Evolutionary conservation across 2,888 invertebrate species (phyloP), one percentile per base, ranked within the genome.

Genomic region (Eilema caniola): DNA sequence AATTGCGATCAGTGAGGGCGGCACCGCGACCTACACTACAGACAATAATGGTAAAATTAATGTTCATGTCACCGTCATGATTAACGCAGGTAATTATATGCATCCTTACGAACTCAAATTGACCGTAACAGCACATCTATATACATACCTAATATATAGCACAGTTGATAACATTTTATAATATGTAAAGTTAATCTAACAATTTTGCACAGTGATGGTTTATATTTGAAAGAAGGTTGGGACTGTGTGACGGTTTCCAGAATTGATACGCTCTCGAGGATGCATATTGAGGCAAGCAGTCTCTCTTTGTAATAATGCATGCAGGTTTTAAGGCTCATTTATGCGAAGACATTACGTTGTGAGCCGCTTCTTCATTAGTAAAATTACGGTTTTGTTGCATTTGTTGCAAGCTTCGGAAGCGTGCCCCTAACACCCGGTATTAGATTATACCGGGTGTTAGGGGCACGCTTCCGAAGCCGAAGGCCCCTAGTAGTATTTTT

Each of bases 31-130:
- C 74, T 97, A 97, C 94, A 96, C 96, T 82, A 96, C 97, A 81
- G 97, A 97, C 92, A 95, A 97, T 95, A 98, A 98, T 96, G 98
- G 98, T 91, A 98, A 98, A 96, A 98, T 97, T 95, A 98, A 97
- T 96, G 98, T 97, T 92, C 97, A 97, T 96, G 98, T 98, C 91
- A 97, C 98, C 90, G 98, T 98, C 93, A 97, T 98, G 95, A 98
- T 98, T 89, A 97, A 97, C 90, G 97, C 97, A 85, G 96, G 96
- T 91, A 94, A 95, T 93, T 95, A 95, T 94, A 93, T 95, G 94
- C 95, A 94, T 95, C 95, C 94, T 92, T 94, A 92, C 89, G 91
- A 90, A 92, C 87, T 80, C 78, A 79, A 88, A 85, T 85, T 85
- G 82, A 85, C 80, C 81, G 85, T 86, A 87, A 85, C 81, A 80